A percentile compares a stretch with the other conserved stretches of the same genome.
Conservation (phyloP, 2,113 vertebrate species). For the Talpa occidentalis region DNA sequence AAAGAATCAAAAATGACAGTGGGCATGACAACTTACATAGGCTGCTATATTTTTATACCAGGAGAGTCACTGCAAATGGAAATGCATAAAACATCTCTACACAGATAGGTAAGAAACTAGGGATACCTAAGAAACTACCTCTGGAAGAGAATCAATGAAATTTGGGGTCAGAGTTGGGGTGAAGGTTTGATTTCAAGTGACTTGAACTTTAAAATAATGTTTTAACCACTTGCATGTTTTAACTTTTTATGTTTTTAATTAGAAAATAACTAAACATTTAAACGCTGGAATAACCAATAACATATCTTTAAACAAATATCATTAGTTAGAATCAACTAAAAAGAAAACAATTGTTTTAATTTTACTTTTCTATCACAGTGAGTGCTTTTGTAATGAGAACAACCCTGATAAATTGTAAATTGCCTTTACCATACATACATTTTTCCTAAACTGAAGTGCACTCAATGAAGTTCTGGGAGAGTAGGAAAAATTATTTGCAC, state of each 20-base stretch:
- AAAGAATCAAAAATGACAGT: not conserved
- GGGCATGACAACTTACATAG: not conserved
- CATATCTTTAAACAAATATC: slow-evolving; percentile 37
- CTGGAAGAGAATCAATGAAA: not conserved
- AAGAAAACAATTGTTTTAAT: slow-evolving; percentile 19
- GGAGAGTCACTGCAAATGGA: not conserved
- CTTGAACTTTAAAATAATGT: not conserved
- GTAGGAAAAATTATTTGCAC: slow-evolving; percentile 28
- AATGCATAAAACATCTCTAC: not conserved
- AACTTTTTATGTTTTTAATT: slow-evolving; percentile 28
- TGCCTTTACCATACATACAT: not conserved
- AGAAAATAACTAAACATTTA: slow-evolving; percentile 27
- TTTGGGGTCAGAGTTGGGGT: not conserved
- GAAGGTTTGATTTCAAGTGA: not conserved
- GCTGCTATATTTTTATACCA: not conserved
- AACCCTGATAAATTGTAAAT: not conserved
- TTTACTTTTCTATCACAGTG: not conserved
- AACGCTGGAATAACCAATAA: not conserved
- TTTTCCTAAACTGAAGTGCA: slow-evolving; percentile 4
- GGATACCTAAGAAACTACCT: not conserved
- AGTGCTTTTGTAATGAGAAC: slow-evolving; percentile 18
- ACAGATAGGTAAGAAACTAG: not conserved
- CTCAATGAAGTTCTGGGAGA: not conserved
- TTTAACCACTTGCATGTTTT: not conserved
- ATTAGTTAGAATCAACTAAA: slow-evolving; percentile 43